Base-by-base conservation (phyloP, 2,888 invertebrate species). In the Xanthorhoe spadicearia region DNA sequence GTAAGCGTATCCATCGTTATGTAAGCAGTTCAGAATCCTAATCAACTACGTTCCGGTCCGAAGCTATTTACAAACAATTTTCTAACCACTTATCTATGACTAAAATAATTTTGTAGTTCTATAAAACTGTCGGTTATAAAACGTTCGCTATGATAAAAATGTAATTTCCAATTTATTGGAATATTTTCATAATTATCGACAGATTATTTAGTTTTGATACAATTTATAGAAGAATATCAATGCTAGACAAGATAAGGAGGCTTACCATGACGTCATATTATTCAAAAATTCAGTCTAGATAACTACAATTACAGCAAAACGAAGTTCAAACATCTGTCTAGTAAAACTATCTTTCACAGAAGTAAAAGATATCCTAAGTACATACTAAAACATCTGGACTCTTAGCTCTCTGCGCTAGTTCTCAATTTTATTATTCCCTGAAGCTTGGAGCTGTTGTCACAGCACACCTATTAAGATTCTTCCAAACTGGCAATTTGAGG, bases 21-120 rank as follows among this genome's bases (percentile, higher is more conserved):
- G 75, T 67, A 72, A 78, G 78, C 82, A 78, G 80, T 81, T 82
- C 70, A 80, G 80, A 78, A 81, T 76, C 53, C 58, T 73, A 68
- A 81, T 78, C 78, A 77, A 75, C 71, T 70, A 61, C n/a, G 65
- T 70, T 72, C 68, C 70, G 67, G 66, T 66, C 35, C 63, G 17
- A 62, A 57, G 65, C 68, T 67, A 69, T 68, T 71, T 70, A 67
- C 70, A 65, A 72, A 68, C 68, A 70, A 75, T 71, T 74, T 71
- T 66, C 68, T 65, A 61, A 59, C 56, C 66, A 3, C 13, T 43
- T 4, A 4, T 13, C 13, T 10, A 10, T 38, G 38, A 9, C 38
- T 7, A 13, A 13, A 13, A 38, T 32, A 7, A 6, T 4, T 32
- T 32, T 32, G 3, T 23, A 23, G 4, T 32, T 32, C 8, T 32